A percentile compares a stretch with the other conserved stretches of the same genome.
These are phyloP conservation scores for Eupleurogrammus muticus DNA, from an alignment of 2,797 vertebrate genomes.

Conservation along the genomic window DNA sequence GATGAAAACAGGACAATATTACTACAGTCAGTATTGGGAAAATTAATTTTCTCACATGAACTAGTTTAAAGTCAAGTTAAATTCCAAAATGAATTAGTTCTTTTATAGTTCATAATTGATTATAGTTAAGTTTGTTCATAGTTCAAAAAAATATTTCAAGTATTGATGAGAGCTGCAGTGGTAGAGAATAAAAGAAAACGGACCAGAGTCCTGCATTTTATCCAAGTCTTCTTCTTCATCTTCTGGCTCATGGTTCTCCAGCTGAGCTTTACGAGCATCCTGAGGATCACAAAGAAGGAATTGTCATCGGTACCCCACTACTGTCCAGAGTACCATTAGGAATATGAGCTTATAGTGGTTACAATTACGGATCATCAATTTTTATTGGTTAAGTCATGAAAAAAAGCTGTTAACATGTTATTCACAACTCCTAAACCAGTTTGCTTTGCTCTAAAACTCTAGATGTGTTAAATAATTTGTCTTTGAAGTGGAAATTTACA, in stretches of 20 bases:
- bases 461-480: no score
- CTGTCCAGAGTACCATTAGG: background rate
- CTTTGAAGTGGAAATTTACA: background rate
- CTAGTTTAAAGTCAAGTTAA: no score
- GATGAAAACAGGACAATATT: background rate
- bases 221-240: constrained; percentile 95
- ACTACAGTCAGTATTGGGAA: no score
- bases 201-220: constrained; percentile 89
- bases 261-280: constrained; percentile 94
- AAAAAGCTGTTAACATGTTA: background rate
- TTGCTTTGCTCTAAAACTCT: no score
- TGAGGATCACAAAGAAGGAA: constrained; percentile 49
- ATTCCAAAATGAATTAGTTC: no score
- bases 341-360: background rate
- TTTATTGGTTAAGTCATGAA: background rate
- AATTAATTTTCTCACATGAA: no score
- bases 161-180: background rate
- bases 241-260: constrained; percentile 97
- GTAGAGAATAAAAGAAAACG: constrained; percentile 22
- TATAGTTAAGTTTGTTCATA: no score
- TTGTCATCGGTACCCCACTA: constrained; percentile 1
- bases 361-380: background rate
- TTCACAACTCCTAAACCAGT: background rate
- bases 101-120: no score
- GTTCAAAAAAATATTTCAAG: no score